A percentile compares a stretch with the other conserved stretches of the same genome.
These are phyloP conservation scores for Ferrisia virgata DNA, from an alignment of 2,888 invertebrate species.

Conservation along the genomic window DNA sequence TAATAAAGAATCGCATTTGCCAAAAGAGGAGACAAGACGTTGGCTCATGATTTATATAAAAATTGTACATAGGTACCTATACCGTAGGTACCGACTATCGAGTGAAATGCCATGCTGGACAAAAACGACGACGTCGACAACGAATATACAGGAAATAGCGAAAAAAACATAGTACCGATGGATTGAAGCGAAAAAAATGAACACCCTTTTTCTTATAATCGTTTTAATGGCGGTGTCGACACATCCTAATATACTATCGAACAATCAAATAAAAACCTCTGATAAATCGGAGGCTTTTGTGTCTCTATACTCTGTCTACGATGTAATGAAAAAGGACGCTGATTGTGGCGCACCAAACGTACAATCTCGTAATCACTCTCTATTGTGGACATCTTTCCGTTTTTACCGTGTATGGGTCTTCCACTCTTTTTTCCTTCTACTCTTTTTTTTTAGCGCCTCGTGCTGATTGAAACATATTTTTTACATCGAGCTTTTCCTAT, in stretches of 20 bases:
- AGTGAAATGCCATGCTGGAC: not conserved
- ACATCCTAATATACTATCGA: conserved; percentile 37
- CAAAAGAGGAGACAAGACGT: not conserved
- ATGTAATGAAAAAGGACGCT: conserved; percentile 19
- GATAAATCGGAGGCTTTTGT: conserved; percentile 37
- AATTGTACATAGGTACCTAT: no score
- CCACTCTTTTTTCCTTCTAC: not conserved
- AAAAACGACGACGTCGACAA: not conserved
- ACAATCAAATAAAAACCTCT: conserved; percentile 36
- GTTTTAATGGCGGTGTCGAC: conserved; percentile 40
- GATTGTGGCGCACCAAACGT: conserved; percentile 30
- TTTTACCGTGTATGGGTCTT: not conserved
- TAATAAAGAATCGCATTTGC: not conserved
- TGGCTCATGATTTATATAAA: conserved; percentile 12
- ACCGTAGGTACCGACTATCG: no score
- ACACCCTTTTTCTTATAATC: conserved; percentile 34
- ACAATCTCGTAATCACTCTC: conserved; percentile 21
- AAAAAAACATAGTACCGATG: not conserved
- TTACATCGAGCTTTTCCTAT: not conserved
- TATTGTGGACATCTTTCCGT: conserved; percentile 23
- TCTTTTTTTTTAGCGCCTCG: not conserved
- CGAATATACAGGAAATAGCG: not conserved
- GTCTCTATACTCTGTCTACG: not conserved
- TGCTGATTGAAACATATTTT: conserved; percentile 22
- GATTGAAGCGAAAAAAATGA: conserved; percentile 20